Evolutionary conservation across 2,113 vertebrate species (phyloP).

Genomic region (Melospiza georgiana): DNA sequence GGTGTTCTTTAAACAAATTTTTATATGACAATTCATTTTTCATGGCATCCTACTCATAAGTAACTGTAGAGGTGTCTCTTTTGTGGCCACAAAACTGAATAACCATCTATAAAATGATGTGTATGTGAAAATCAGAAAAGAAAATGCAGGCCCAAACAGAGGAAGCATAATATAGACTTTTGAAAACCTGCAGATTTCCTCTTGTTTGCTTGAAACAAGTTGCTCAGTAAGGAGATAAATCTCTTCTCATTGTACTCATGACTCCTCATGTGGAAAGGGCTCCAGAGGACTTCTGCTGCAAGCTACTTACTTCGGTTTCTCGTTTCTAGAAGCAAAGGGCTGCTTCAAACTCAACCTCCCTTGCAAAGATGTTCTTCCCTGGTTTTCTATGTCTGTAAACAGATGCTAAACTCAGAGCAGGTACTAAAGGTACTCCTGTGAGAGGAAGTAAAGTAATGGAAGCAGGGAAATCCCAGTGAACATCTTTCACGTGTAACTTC

Average conservation of each 20-base stretch:
- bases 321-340: neutral
- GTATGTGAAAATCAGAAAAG: neutral
- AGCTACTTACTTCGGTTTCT: neutral
- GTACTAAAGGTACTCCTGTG: neutral
- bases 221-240: neutral
- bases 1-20: neutral
- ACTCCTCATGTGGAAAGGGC: neutral
- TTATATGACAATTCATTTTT: neutral
- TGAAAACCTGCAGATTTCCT: neutral
- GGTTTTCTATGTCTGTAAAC: neutral
- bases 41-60: neutral
- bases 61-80: neutral
- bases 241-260: neutral
- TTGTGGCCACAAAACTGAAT: neutral
- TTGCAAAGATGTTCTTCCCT: neutral
- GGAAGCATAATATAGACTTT: neutral
- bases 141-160: neutral
- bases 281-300: neutral
- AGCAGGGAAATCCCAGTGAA: neutral
- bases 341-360: neutral
- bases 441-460: neutral
- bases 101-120: neutral
- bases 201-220: neutral
- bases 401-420: neutral
- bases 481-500: neutral